Evolutionary conservation across 2,113 vertebrate species (phyloP), one percentile per base, ranked within the genome.

Genomic region (Actenoides lindsayi): DNA sequence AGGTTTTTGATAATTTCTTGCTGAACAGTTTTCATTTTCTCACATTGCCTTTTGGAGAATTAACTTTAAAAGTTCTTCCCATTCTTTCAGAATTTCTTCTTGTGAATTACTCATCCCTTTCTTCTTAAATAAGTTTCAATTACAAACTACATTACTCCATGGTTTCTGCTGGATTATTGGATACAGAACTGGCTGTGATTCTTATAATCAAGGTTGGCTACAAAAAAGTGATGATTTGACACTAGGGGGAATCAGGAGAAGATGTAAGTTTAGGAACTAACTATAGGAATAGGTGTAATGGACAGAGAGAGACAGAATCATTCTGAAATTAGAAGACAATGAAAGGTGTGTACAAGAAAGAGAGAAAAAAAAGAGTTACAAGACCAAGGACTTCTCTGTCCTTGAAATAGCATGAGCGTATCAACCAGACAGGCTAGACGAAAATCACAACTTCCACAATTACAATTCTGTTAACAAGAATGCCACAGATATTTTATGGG

Each of bases 21-120:
- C 27, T 92, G 57, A 91, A 70, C 37, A 78, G 27, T 87, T 92
- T 67, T 46, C n/a, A 9, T 90, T 94, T 94, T 83, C n/a, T 65
- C 51, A 60, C 53, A 74, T 31, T 70, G 51, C 31, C 41, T 80
- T 74, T 86, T 62, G 39, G 69, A 24, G 54, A 76, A 82, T 87
- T 90, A 82, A 71, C 65, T 79, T 82, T 1, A 41, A 74, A 88
- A 74, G 8, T 65, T 83, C 54, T 86, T 83, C 30, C 69, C 20
- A 11, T 51, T 91, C 69, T 91, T 95, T 67, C 17, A 70, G 57
- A 60, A 75, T 82, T 68, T 71, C 2, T 59, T 93, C 10, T 18
- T 41, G 27, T 82, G 33, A 82, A 82, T 82, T 51, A 46, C 13
- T n/a, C 5, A 4, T 65, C 19, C 9, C 5, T 76, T 81, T 78